Evolutionary conservation across 2,797 vertebrate genomes (phyloP).

Genomic region (Dendrocincla fuliginosa): DNA sequence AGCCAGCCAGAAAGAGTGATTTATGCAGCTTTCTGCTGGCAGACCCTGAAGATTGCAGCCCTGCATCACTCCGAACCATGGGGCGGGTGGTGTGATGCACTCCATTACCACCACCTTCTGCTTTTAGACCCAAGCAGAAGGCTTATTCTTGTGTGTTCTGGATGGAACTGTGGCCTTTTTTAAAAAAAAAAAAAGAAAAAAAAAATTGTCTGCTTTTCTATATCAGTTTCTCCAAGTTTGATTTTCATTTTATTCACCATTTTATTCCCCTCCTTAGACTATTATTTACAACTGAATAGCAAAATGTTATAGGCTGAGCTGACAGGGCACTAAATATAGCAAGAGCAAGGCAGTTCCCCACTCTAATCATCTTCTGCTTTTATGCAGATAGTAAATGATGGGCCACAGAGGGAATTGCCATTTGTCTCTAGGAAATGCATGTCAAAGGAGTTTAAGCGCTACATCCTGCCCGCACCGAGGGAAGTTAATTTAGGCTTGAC

Average conservation of each 20-base stretch:
- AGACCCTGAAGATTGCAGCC: neutral
- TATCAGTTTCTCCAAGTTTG: neutral
- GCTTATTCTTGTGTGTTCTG: neutral
- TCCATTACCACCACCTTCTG: neutral
- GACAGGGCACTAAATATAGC: constrained; percentile 10
- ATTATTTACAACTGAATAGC: constrained; percentile 29
- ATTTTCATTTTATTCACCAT: neutral
- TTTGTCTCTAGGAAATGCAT: constrained; percentile 5
- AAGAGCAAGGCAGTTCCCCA: neutral
- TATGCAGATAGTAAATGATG: constrained; percentile 27
- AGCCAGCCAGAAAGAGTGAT: neutral
- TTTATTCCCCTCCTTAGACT: neutral
- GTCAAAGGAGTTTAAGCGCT: neutral
- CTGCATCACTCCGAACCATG: rapidly evolving
- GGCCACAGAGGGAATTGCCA: constrained; percentile 9
- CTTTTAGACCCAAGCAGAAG: neutral
- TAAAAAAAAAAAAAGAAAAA: too few species aligned
- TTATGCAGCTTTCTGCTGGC: neutral
- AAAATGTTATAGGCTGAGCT: constrained; percentile 8
- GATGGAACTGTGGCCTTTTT: neutral
- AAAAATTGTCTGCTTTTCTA: neutral
- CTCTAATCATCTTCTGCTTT: constrained; percentile 41
- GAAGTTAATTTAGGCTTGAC: neutral
- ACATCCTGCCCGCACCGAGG: constrained; percentile 8
- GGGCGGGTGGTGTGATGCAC: neutral